Base-by-base conservation (phyloP, 2,113 vertebrate species). In the Bujurquina vittata region DNA sequence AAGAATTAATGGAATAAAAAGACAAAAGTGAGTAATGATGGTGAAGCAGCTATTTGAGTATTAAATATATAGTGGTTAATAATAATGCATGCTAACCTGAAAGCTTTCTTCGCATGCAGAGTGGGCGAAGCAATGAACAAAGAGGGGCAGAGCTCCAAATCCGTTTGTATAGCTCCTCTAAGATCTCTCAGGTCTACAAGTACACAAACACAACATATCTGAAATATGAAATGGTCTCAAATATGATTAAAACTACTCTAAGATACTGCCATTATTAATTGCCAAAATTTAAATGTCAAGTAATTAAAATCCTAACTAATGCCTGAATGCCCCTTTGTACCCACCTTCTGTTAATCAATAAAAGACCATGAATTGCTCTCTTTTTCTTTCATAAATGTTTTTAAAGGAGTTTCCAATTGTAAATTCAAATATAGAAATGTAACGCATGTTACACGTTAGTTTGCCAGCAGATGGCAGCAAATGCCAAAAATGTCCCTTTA, bases 181-280 rank as follows among this genome's bases (percentile, higher is more conserved):
- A 94, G 89, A 20, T 93, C 88, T 87, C 40, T 93, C 58, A 94
- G 77, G 58, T 94, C 94, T 94, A 77, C 54, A 84, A 10, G 79
- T 14, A 79, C 1, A 69, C 37, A 77, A 75, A 82, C 1, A 65
- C 0, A 67, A 75, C 1, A 57, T 2, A 17, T 9, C 0, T 46
- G 29, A 77, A 4, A 43, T 11, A 37, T 60, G 0, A 60, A 46
- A 76, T 60, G 15, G 9, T 60, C 35, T 59, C 22, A 76, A 29
- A 31, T 59, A 6, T 29, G 18, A 31, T 29, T 43, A 26, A 10
- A 57, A 17, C 31, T 18, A 37, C 3, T 56, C 8, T 35, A 31
- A 74, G 37, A 67, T 18, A 46, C 46, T 46, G 4, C 46, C 22
- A 69, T 1, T 69, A 69, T 52, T 69, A 29, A 69, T 49, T 7